Conservation (phyloP, 2,797 vertebrate species). For the Chanos chanos region DNA sequence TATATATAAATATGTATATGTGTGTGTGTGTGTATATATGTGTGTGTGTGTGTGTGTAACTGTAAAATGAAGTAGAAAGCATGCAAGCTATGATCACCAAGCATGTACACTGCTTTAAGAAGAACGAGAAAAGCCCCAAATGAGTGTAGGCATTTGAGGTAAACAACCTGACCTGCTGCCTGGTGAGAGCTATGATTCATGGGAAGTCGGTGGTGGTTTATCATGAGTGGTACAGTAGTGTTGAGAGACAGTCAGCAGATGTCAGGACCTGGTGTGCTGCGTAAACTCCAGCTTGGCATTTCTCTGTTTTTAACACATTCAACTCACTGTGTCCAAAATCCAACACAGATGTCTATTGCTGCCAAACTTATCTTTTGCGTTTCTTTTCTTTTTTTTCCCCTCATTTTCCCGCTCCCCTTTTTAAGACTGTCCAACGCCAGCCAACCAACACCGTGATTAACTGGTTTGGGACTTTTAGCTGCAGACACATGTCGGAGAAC, state of each 20-base stretch:
- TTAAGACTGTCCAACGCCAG: constrained; percentile 6
- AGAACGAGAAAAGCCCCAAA: constrained; percentile 34
- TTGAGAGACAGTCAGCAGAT: constrained; percentile 56
- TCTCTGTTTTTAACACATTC: constrained; percentile 30
- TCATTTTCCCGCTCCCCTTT: constrained; percentile 23
- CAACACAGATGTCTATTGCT: constrained; percentile 31
- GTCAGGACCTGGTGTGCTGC: constrained; percentile 32
- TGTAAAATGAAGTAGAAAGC: constrained; percentile 50
- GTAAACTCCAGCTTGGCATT: constrained; percentile 41
- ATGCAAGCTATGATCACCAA: constrained; percentile 41
- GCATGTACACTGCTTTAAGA: constrained; percentile 48
- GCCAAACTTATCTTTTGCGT: too few species aligned
- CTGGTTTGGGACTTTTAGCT: constrained; percentile 2
- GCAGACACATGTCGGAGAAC: constrained; percentile 11
- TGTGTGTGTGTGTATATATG: too few species aligned
- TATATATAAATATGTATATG: too few species aligned
- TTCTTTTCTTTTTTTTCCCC: constrained; percentile 19
- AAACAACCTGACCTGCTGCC: constrained; percentile 27
- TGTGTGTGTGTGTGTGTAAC: constrained; percentile 48
- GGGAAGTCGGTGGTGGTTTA: constrained; percentile 41
- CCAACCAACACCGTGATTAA: constrained; percentile 7
- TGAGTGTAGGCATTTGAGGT: constrained; percentile 44
- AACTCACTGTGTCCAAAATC: constrained; percentile 34
- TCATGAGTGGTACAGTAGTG: constrained; percentile 44
- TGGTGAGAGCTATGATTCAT: constrained; percentile 53